Conservation (phyloP, 2,113 vertebrate genomes). For the Tachuris rubrigastra region DNA sequence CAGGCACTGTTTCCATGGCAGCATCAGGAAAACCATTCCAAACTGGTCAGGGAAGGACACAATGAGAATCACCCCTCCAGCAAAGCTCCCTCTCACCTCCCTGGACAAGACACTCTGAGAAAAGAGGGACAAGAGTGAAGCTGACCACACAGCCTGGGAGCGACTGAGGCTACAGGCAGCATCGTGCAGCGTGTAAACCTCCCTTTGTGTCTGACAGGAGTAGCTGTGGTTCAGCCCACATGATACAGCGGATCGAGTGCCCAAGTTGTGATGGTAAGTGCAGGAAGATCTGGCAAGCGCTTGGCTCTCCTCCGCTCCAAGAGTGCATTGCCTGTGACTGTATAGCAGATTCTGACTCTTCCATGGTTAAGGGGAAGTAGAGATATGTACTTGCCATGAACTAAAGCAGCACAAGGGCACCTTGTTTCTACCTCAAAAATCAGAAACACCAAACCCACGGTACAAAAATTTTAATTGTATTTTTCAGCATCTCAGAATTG, state of each 20-base stretch:
- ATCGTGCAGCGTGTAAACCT: not conserved
- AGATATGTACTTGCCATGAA: not conserved
- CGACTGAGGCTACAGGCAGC: accelerated
- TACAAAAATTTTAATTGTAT: not conserved
- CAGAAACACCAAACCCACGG: accelerated
- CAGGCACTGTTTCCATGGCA: not conserved
- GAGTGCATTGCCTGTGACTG: accelerated
- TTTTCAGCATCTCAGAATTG: not conserved
- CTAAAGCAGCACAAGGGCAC: not conserved
- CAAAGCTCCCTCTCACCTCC: not conserved
- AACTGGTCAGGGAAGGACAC: not conserved
- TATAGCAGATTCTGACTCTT: not conserved
- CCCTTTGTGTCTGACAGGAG: accelerated
- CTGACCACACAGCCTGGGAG: accelerated
- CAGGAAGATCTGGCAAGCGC: not conserved
- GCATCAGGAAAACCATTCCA: not conserved
- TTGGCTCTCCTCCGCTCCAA: not conserved
- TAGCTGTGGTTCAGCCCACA: not conserved
- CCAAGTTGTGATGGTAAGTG: not conserved
- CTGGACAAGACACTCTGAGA: not conserved
- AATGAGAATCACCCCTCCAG: not conserved
- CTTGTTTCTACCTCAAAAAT: not conserved
- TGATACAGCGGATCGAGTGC: accelerated
- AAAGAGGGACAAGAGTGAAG: not conserved
- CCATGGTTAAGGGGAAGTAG: not conserved